phyloP scores from a whole-genome alignment of 1,140 invertebrate species.

The Drosophila sechellia region DNA sequence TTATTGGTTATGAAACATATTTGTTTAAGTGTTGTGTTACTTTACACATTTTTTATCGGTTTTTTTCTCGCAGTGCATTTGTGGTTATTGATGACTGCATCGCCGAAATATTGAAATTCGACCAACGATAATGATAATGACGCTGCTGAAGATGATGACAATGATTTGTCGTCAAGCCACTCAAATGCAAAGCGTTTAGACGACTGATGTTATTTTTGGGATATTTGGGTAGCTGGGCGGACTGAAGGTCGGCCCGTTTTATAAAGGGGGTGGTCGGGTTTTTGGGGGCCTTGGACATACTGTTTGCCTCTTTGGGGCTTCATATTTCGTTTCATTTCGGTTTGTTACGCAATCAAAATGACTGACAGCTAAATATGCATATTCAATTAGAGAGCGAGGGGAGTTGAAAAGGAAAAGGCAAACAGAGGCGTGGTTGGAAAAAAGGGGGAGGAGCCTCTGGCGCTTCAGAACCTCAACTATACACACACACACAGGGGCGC shows the following conservation, averaged over 20 bases:
- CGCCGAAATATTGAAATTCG: conserved; percentile 24
- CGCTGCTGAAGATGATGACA: conserved; percentile 19
- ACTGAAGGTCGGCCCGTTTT: not conserved
- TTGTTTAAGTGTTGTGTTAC: too few relatives aligned
- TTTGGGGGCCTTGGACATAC: not conserved
- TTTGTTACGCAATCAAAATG: conserved; percentile 52
- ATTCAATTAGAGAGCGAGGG: conserved; percentile 46
- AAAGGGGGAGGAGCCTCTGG: conserved; percentile 1
- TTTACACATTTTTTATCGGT: too few relatives aligned
- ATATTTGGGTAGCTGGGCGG: not conserved
- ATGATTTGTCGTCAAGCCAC: conserved; percentile 35
- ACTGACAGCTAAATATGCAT: conserved; percentile 59
- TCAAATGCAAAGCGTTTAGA: conserved; percentile 36
- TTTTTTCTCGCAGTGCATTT: conserved; percentile 1
- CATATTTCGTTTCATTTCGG: conserved; percentile 48
- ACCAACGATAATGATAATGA: not conserved
- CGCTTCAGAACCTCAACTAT: conserved; percentile 9
- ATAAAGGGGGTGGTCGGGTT: not conserved
- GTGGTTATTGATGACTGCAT: conserved; percentile 15
- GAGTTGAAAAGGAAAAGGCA: conserved; percentile 40
- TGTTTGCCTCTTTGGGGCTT: conserved; percentile 15
- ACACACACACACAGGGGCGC: not conserved
- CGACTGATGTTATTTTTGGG: not conserved
- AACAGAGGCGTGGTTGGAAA: conserved; percentile 8
- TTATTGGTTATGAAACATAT: too few relatives aligned